A percentile compares a stretch with the other conserved stretches of the same genome.
Evolutionary conservation across 2,113 vertebrate species (phyloP).

Genomic region (Pedionomus torquatus): DNA sequence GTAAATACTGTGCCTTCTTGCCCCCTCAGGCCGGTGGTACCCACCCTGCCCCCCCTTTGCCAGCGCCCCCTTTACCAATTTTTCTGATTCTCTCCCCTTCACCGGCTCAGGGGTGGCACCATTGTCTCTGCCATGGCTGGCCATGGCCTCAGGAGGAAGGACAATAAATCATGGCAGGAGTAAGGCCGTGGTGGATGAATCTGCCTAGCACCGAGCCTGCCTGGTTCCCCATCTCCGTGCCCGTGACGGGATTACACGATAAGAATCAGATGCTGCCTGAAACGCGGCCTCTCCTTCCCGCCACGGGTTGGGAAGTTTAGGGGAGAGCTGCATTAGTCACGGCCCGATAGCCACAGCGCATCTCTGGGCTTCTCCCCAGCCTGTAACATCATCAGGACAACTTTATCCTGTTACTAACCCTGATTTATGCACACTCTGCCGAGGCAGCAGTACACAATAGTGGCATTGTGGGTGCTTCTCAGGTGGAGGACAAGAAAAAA

Average conservation of each 20-base stretch:
- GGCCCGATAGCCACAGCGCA: background rate
- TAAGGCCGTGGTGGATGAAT: rapidly evolving
- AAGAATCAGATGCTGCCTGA: background rate
- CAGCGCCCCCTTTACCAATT: rapidly evolving
- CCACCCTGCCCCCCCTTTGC: rapidly evolving
- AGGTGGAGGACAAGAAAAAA: background rate
- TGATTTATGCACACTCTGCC: rapidly evolving
- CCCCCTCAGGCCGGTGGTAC: too few relatives aligned
- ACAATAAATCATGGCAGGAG: background rate
- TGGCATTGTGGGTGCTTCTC: background rate
- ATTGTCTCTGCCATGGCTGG: rapidly evolving
- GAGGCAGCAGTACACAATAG: background rate
- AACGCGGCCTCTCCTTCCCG: rapidly evolving
- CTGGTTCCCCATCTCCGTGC: background rate
- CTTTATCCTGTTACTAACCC: background rate
- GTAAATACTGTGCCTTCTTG: rapidly evolving
- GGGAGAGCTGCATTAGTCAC: background rate
- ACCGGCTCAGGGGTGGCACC: rapidly evolving
- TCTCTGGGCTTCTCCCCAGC: rapidly evolving
- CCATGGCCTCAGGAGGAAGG: background rate
- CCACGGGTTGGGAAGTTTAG: background rate
- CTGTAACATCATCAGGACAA: background rate
- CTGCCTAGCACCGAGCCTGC: background rate
- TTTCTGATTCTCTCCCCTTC: rapidly evolving
- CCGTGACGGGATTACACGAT: rapidly evolving